These are phyloP conservation scores for Coilia nasus DNA, from an alignment of 2,797 vertebrate genomes.

Conservation along the genomic window DNA sequence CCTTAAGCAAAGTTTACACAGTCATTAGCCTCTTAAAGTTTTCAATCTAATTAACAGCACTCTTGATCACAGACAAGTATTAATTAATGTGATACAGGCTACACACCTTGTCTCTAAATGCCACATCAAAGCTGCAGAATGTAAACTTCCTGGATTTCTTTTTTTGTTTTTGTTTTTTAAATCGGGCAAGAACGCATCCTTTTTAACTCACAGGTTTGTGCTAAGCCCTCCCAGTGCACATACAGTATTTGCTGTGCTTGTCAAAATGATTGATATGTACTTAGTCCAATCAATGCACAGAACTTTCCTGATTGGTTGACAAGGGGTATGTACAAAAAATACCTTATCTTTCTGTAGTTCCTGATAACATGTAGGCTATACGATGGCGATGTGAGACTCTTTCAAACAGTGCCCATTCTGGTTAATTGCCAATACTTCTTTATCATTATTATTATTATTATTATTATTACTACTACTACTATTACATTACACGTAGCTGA, in stretches of 20 bases:
- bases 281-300: not conserved
- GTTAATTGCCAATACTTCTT: not conserved
- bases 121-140: not conserved
- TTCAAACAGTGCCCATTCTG: not conserved
- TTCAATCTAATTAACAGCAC: constrained; percentile 1
- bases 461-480: too few species aligned
- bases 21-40: constrained; percentile 5
- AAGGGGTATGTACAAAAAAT: not conserved
- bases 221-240: not conserved
- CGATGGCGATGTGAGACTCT: not conserved
- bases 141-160: not conserved
- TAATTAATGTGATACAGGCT: not conserved
- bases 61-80: not conserved
- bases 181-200: not conserved
- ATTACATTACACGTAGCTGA: too few species aligned
- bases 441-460: too few species aligned
- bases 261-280: not conserved
- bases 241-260: not conserved
- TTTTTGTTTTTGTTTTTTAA: too few species aligned
- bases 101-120: constrained; percentile 17
- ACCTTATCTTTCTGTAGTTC: not conserved
- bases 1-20: constrained; percentile 12
- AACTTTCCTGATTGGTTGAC: not conserved
- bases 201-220: not conserved
- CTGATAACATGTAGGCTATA: not conserved